These are phyloP conservation scores for Danio aesculapii DNA, from an alignment of 2,797 vertebrate genomes.

Conservation along the genomic window DNA sequence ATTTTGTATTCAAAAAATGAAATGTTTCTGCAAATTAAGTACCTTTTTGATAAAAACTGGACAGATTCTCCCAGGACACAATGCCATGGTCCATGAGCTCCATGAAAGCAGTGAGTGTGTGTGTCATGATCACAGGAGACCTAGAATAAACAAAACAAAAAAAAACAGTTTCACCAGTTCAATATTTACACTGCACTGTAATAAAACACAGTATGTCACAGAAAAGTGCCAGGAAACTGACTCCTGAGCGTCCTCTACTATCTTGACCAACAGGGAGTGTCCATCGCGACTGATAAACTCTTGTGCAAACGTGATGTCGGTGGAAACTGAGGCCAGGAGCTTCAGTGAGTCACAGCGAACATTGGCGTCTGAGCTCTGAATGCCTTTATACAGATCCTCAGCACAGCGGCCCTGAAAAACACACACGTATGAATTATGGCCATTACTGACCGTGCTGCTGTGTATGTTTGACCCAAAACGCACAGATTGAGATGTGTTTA, in stretches of 20 bases:
- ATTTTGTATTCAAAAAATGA: neutral
- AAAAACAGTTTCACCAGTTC: neutral
- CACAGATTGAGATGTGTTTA: neutral
- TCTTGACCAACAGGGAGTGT: constrained; percentile 86
- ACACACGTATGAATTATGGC: neutral
- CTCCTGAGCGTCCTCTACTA: constrained; percentile 91
- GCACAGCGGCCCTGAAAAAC: constrained; percentile 89
- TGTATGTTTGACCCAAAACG: neutral
- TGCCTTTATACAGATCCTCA: constrained; percentile 83
- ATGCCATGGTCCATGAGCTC: constrained; percentile 98
- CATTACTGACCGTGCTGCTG: neutral
- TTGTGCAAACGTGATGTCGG: constrained; percentile 92
- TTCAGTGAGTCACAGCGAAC: constrained; percentile 90
- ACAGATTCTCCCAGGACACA: constrained; percentile 97
- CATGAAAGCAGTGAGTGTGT: constrained; percentile 90
- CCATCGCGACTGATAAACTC: constrained; percentile 95
- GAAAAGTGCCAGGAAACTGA: constrained; percentile 73
- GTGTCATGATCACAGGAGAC: constrained; percentile 83
- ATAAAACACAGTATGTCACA: neutral
- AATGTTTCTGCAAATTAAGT: neutral
- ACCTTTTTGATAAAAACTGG: constrained; percentile 94
- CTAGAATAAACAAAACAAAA: constrained; percentile 60
- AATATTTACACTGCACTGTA: neutral
- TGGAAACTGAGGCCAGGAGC: constrained; percentile 85
- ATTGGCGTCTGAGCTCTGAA: constrained; percentile 84